Base-by-base conservation (phyloP, 1,140 invertebrate species). In the Luehdorfia chinensis region DNA sequence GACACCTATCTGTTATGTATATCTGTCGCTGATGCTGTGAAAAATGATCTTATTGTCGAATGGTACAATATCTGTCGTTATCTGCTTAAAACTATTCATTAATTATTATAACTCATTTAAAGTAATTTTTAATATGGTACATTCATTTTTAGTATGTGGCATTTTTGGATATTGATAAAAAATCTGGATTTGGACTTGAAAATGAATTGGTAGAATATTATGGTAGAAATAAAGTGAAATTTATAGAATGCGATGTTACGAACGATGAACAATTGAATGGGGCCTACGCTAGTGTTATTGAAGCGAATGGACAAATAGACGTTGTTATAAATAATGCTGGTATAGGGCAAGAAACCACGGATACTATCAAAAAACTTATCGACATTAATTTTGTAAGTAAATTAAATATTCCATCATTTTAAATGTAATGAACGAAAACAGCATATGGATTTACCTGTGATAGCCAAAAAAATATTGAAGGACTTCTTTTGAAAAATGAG, bases 281-380 rank as follows among this genome's bases (percentile, higher is more conserved):
- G 4, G 87, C 90, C 39, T 93, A 93, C 66, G 67, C 88, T 30
- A 79, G 72, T 60, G 83, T 90, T 1, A 69, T 88, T 6, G 51
- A 65, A 1, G 74, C 89, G 3, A 75, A 90, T 15, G 90, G 90
- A 1, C 87, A 88, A 1, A 68, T 92, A 4, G 89, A 92, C 60
- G 83, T 92, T 2, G 87, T 91, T 16, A 76, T 93, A 21, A 93
- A 92, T 66, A 92, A 91, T 63, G 91, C 90, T 13, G 91, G 88
- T 12, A 66, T 79, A 8, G 52, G 76, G 44, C 64, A 76, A 31
- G 74, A 83, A 9, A 47, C 47, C 6, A 45, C 9, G 13, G 34
- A 37, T 18, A 54, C 31, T 21, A 75, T 58, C 46, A 69, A 51
- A 52, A 77, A 67, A 47, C 37, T 44, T 18, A 64, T 75, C 12